These are phyloP conservation scores for Hippocampus zosterae DNA, from an alignment of 2,113 vertebrate species.

Conservation along the genomic window DNA sequence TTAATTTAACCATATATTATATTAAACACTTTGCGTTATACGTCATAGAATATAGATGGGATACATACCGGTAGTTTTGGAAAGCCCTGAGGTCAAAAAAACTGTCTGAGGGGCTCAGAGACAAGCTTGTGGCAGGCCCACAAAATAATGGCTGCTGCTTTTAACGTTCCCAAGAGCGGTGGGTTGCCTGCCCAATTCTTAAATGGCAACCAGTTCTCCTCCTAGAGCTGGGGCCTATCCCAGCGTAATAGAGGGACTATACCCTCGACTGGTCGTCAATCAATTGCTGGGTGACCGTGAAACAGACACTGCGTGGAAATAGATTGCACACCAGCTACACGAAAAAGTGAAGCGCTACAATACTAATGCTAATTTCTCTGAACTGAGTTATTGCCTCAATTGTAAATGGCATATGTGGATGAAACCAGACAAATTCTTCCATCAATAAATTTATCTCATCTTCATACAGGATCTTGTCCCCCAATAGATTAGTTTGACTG, in stretches of 20 bases:
- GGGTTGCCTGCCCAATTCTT: neutral
- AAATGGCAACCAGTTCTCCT: neutral
- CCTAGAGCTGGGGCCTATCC: neutral
- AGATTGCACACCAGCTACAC: neutral
- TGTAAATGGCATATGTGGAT: neutral
- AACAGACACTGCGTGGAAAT: neutral
- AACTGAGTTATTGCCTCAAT: neutral
- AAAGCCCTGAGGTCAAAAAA: neutral
- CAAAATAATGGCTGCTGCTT: conserved; percentile 1
- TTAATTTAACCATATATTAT: neutral
- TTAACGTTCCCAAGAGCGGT: neutral
- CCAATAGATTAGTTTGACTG: neutral
- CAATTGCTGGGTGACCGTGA: neutral
- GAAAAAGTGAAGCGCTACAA: neutral
- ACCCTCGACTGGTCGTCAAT: neutral
- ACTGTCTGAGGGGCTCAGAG: neutral
- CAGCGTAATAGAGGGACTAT: neutral
- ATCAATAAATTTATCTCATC: neutral
- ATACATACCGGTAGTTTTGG: neutral
- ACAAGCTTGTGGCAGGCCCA: neutral
- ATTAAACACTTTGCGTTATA: neutral
- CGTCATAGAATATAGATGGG: neutral
- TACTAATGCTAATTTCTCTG: neutral
- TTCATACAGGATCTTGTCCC: neutral
- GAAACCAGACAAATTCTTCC: neutral